phyloP scores from a whole-genome alignment of 2,888 invertebrate species.

The Enoplolaimus lenunculus region DNA sequence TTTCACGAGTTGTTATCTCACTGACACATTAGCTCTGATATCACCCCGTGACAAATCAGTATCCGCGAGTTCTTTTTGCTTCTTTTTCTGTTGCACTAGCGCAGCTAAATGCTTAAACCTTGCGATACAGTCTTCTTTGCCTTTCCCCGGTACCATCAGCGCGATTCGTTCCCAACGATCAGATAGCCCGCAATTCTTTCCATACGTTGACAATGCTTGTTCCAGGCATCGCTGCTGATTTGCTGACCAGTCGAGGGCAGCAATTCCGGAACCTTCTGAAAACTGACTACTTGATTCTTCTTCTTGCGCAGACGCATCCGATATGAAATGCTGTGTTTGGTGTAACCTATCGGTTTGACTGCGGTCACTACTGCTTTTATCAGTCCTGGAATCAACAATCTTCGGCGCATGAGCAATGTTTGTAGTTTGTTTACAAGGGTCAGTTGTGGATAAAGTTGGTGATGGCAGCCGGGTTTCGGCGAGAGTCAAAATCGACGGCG shows the following conservation, averaged over 20 bases:
- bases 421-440: neutral
- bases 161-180: slow-evolving; percentile 17
- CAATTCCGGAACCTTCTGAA: too few relatives aligned
- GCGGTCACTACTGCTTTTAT: neutral
- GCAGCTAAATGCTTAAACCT: neutral
- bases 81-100: neutral
- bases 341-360: too few relatives aligned
- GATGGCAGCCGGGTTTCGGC: neutral
- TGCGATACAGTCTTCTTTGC: neutral
- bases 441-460: neutral
- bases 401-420: too few relatives aligned
- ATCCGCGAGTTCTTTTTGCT: too few relatives aligned
- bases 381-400: too few relatives aligned
- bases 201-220: neutral
- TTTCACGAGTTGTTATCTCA: too few relatives aligned
- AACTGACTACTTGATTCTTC: neutral
- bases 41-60: too few relatives aligned
- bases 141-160: neutral
- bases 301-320: neutral
- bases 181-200: neutral
- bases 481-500: neutral
- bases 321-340: neutral
- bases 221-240: neutral
- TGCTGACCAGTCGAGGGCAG: neutral
- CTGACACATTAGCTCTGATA: too few relatives aligned